Evolutionary conservation across 2,113 vertebrate genomes (phyloP).

Genomic region (Varanus salvator): DNA sequence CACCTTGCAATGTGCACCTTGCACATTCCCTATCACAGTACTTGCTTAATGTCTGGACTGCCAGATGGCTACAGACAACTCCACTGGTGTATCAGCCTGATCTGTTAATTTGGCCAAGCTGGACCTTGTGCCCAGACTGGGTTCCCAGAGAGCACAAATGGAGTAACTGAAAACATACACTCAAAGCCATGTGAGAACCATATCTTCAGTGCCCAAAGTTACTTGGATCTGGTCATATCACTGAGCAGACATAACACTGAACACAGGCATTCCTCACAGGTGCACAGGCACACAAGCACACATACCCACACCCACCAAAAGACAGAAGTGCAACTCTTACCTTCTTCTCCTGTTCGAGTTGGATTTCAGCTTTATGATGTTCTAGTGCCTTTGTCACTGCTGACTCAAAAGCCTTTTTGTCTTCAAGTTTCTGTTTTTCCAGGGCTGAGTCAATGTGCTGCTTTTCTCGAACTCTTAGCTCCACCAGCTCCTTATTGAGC

Average conservation of each 20-base stretch:
- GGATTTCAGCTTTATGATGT: constrained; percentile 82
- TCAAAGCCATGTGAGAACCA: neutral
- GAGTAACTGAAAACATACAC: neutral
- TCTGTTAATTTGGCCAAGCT: neutral
- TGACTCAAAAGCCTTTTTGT: constrained; percentile 83
- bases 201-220: neutral
- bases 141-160: neutral
- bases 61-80: neutral
- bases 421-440: constrained; percentile 89
- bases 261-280: neutral
- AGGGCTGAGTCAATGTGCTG: constrained; percentile 88
- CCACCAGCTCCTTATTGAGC: constrained; percentile 88
- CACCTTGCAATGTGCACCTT: too few relatives aligned
- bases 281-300: neutral
- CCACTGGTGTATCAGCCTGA: neutral
- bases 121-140: neutral
- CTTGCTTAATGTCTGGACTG: neutral
- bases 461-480: constrained; percentile 90
- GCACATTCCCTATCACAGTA: neutral
- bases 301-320: too few relatives aligned
- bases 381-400: constrained; percentile 84
- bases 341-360: constrained; percentile 90
- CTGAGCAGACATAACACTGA: neutral
- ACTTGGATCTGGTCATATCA: neutral
- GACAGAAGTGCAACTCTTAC: constrained; percentile 64